Conservation (phyloP, 2,113 vertebrate species). For the Numida meleagris region DNA sequence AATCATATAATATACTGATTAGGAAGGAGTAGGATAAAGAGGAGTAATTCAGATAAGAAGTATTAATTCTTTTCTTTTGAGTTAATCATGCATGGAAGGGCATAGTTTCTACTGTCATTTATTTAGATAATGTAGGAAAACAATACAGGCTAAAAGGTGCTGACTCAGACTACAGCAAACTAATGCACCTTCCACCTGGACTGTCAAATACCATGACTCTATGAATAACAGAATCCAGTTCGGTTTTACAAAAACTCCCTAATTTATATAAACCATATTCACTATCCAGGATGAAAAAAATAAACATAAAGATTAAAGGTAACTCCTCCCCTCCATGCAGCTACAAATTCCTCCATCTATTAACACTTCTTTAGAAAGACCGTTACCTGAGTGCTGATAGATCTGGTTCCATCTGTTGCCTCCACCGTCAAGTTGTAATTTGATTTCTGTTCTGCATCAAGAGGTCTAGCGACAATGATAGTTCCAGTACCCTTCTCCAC, state of each 20-base stretch:
- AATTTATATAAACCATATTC: not conserved
- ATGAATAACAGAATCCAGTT: not conserved
- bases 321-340: not conserved
- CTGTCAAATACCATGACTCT: not conserved
- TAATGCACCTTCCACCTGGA: not conserved
- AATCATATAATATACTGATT: not conserved
- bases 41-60: not conserved
- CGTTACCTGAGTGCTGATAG: constrained; percentile 93
- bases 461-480: constrained; percentile 90
- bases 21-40: not conserved
- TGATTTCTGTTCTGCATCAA: constrained; percentile 95
- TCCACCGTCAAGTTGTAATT: constrained; percentile 97
- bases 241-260: not conserved
- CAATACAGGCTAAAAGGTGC: not conserved
- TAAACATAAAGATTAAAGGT: not conserved
- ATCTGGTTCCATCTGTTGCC: constrained; percentile 93
- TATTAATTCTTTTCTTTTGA: not conserved
- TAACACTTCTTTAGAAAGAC: constrained; percentile 69
- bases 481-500: constrained; percentile 96
- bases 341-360: constrained; percentile 37
- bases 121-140: not conserved
- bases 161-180: not conserved
- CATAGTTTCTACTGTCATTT: not conserved
- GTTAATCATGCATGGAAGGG: not conserved
- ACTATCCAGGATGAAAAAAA: not conserved